These are phyloP conservation scores for Himalopsyche tibetana DNA, from an alignment of 2,888 invertebrate species.

Conservation along the genomic window DNA sequence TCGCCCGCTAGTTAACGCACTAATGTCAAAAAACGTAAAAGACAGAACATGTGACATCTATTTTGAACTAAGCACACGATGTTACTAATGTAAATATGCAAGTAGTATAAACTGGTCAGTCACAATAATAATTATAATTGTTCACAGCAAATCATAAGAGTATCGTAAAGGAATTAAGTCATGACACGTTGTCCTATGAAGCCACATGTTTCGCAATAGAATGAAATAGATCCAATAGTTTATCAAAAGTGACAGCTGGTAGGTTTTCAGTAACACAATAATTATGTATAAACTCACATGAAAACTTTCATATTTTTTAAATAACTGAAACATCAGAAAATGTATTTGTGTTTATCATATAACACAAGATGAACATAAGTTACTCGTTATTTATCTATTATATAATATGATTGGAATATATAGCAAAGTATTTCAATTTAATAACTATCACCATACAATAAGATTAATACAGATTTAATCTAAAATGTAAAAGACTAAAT, in stretches of 20 bases:
- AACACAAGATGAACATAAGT: too few species aligned
- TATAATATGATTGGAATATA: too few species aligned
- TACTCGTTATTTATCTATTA: too few species aligned
- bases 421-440: too few species aligned
- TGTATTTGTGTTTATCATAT: too few species aligned
- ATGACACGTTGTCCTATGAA: neutral
- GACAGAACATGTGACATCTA: conserved; percentile 53
- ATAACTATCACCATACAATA: too few species aligned
- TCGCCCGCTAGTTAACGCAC: conserved; percentile 51
- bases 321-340: too few species aligned
- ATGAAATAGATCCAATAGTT: conserved; percentile 28
- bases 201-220: neutral
- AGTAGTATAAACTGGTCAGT: conserved; percentile 44
- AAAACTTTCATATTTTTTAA: too few species aligned
- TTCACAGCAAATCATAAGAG: conserved; percentile 38
- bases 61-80: conserved; percentile 58
- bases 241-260: neutral
- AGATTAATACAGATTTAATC: too few species aligned
- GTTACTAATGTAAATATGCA: conserved; percentile 46
- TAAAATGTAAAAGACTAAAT: too few species aligned
- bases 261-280: too few species aligned
- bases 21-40: conserved; percentile 55
- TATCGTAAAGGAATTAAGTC: conserved; percentile 14
- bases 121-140: conserved; percentile 67
- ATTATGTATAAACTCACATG: too few species aligned